Evolutionary conservation across 37 sponge, comb jelly and placozoan species (phyloP), one percentile per base, ranked within the genome.

Genomic region (Haliclona indistincta): DNA sequence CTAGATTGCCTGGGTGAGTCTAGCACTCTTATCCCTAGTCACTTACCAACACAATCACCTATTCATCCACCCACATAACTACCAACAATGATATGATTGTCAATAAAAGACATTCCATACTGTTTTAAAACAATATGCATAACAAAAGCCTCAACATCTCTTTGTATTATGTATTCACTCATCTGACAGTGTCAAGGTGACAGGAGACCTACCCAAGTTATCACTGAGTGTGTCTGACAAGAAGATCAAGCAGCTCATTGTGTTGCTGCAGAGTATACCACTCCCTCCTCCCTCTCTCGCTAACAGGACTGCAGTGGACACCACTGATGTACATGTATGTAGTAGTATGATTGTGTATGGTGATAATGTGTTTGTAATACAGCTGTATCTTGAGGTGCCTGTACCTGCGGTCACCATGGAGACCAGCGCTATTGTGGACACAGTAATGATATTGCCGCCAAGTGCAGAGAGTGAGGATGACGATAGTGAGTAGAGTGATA

Each of bases 231-330:
- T 90, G 10, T 90, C 90, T 58, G 90, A 90, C 43, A 67, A 83
- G 71, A 90, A 90, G 65, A 7, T 80, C 54, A 74, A 79, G 47
- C 75, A 72, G 32, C 41, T 75, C 52, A 44, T 47, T 33, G 78
- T 84, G 86, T 6, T 90, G 44, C 38, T 84, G 28, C 86, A 54
- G 54, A 84, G 86, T 68, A 20, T 90, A 36, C 86, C 90, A 3
- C 64, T 84, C 29, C 90, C 90, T 60, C 86, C 90, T 38, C 86
- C 90, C 39, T 69, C 86, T 26, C 69, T 83, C 22, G 67, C 71
- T 26, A 64, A 43, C 61, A 70, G 51, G 28, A n/a, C 66, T 3
- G 63, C 56, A n/a, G n/a, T n/a, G 38, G 56, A 49, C 2, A 54
- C 73, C n/a, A 55, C n/a, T 39, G 62, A 67, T 56, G 89, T 79